Evolutionary conservation across 2,888 invertebrate genomes (phyloP).

Genomic region (Phalera bucephala): DNA sequence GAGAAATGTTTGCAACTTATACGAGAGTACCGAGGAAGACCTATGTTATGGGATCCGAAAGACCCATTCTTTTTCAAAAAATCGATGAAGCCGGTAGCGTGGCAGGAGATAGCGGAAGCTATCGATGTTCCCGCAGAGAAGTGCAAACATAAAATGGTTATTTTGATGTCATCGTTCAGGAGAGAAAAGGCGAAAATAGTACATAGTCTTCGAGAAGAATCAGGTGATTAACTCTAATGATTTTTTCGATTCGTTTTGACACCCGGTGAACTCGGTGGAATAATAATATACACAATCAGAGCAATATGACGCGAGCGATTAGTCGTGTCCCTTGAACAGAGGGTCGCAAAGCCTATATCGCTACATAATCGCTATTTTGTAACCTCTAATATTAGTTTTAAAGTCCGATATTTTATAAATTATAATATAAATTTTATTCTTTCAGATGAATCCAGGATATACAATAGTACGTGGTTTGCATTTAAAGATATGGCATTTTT

Average conservation of each 20-base stretch:
- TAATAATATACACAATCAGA: too few species aligned
- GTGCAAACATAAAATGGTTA: slow-evolving; percentile 48
- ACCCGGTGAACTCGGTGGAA: too few species aligned
- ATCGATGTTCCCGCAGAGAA: slow-evolving; percentile 28
- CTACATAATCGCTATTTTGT: too few species aligned
- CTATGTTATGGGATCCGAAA: slow-evolving; percentile 45
- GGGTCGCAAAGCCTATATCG: too few species aligned
- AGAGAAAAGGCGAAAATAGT: slow-evolving; percentile 48
- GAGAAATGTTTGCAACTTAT: slow-evolving; percentile 43
- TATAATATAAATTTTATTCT: not conserved
- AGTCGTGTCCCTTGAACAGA: too few species aligned
- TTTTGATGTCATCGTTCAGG: slow-evolving; percentile 47
- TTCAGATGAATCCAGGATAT: slow-evolving; percentile 27
- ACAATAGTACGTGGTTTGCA: slow-evolving; percentile 45
- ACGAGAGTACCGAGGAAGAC: slow-evolving; percentile 37
- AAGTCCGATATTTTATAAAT: too few species aligned
- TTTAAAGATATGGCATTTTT: slow-evolving; percentile 49
- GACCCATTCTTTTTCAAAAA: slow-evolving; percentile 39
- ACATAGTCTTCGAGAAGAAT: slow-evolving; percentile 21
- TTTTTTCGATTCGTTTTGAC: not conserved
- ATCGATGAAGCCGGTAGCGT: slow-evolving; percentile 33
- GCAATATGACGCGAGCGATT: too few species aligned
- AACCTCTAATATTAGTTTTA: too few species aligned
- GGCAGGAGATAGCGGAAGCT: slow-evolving; percentile 38
- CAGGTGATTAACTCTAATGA: slow-evolving; percentile 19